Base-by-base conservation (phyloP, 2,888 invertebrate genomes). In the Rhimphoctona megacephalus region DNA sequence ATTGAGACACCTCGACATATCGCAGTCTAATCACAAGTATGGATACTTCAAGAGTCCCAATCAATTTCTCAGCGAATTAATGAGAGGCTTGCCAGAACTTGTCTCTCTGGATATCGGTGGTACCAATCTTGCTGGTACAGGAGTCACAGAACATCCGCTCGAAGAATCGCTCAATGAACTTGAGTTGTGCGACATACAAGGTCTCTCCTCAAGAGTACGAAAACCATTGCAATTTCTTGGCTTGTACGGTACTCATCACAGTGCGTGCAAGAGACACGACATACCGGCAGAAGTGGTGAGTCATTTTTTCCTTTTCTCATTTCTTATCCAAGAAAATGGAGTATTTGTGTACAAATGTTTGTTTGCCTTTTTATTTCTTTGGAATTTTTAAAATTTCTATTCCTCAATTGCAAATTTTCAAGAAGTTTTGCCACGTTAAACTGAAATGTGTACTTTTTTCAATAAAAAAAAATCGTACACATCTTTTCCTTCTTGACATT, bases 21-120 rank as follows among this genome's bases (percentile, higher is more conserved):
- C 98, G 0, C 97, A 97, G 89, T 96, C 96, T 0, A 95, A 96
- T 91, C 96, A 96, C 85, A 96, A 96, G 69, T 96, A 97, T 89
- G 97, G 97, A 7, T 96, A 96, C 87, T 99, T 97, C 93, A 95
- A 96, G 52, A 96, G 97, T 90, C 97, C 98, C 4, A 97, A 97
- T 94, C 95, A 96, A 87, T 95, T 96, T 46, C 95, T 99, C 61
- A 95, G 96, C 33, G 95, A 95, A 89, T 95, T 99, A 54, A 96
- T 99, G 17, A 95, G 95, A 76, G 96, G 95, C 92, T 95, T 99
- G 90, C 97, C 97, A 0, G 94, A 96, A 76, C 95, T 99, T 85
- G 96, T 96, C 64, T 98, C 98, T 36, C 95, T 99, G 90, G 99
- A 99, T 94, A 98, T 99, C 92, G 98, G 99, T 5, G 99, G 99